Evolutionary conservation across 2,113 vertebrate genomes (phyloP).

Genomic region (Chaetodon auriga): DNA sequence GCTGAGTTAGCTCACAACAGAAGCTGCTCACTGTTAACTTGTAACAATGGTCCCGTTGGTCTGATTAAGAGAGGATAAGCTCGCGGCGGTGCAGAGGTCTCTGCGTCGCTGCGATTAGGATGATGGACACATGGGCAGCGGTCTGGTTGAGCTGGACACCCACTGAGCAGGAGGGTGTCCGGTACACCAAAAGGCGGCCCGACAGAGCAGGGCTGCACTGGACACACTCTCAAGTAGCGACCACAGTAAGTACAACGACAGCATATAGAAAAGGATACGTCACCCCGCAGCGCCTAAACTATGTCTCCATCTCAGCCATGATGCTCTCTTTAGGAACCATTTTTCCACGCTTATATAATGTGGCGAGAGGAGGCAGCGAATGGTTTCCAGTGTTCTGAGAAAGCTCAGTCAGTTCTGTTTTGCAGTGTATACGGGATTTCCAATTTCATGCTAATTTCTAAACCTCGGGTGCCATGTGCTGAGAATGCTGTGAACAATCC

Average conservation of each 20-base stretch:
- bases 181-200: slow-evolving; percentile 21
- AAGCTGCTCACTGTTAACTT: slow-evolving; percentile 28
- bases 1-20: slow-evolving; percentile 25
- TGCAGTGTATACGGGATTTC: slow-evolving; percentile 49
- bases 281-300: slow-evolving; percentile 27
- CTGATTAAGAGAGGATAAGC: slow-evolving; percentile 61
- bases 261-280: slow-evolving; percentile 25
- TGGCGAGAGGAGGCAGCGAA: slow-evolving; percentile 38
- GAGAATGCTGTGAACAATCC: background rate
- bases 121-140: slow-evolving; percentile 39
- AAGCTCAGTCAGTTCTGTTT: slow-evolving; percentile 38
- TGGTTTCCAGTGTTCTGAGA: slow-evolving; percentile 41
- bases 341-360: slow-evolving; percentile 66
- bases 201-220: slow-evolving; percentile 3
- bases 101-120: slow-evolving; percentile 30
- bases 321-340: slow-evolving; percentile 34
- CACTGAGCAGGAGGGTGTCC: slow-evolving; percentile 51
- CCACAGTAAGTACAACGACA: slow-evolving; percentile 18
- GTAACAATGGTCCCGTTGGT: slow-evolving; percentile 51
- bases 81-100: slow-evolving; percentile 34
- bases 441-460: slow-evolving; percentile 48
- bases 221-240: slow-evolving; percentile 6
- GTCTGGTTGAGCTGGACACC: slow-evolving; percentile 38
- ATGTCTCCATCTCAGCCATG: slow-evolving; percentile 54
- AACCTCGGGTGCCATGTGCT: background rate